phyloP scores from a whole-genome alignment of 2,113 vertebrate species.

The Diadophis punctatus region DNA sequence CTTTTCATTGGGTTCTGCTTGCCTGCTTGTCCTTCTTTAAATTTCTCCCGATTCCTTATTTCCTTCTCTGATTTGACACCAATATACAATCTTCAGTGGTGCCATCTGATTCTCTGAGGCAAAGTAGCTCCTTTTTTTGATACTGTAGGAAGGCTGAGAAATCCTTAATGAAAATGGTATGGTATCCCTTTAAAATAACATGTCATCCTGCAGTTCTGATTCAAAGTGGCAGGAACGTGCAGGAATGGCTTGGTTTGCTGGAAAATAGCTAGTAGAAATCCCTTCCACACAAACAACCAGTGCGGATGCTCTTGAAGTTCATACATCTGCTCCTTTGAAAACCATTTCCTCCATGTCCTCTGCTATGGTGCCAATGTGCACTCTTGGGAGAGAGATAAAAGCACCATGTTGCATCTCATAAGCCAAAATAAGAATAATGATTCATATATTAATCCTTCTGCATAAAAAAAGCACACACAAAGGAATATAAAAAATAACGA shows the following conservation, averaged over 20 bases:
- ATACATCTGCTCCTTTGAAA: constrained; percentile 65
- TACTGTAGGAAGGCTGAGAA: constrained; percentile 3
- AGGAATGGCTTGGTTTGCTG: not conserved
- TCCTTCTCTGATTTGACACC: not conserved
- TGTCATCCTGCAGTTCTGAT: not conserved
- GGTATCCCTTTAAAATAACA: constrained; percentile 8
- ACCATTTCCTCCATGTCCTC: constrained; percentile 60
- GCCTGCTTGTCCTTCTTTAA: not conserved
- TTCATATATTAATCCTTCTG: constrained; percentile 59
- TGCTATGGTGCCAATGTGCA: constrained; percentile 48
- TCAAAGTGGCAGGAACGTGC: constrained; percentile 20
- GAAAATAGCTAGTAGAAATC: constrained; percentile 34
- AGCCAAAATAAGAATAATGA: constrained; percentile 60
- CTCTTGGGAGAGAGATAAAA: constrained; percentile 64
- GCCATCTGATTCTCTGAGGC: constrained; percentile 8
- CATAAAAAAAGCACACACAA: constrained; percentile 10
- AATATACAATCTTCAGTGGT: constrained; percentile 14
- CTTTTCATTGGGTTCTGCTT: not conserved
- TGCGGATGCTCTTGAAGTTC: constrained; percentile 45
- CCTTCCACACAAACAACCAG: constrained; percentile 13
- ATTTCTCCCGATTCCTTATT: not conserved
- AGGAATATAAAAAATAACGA: constrained; percentile 35
- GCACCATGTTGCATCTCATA: constrained; percentile 51
- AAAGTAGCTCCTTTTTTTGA: constrained; percentile 26
- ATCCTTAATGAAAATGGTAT: constrained; percentile 21